Evolutionary conservation across 2,888 invertebrate genomes (phyloP).

Genomic region (Liodrosophila aerea): DNA sequence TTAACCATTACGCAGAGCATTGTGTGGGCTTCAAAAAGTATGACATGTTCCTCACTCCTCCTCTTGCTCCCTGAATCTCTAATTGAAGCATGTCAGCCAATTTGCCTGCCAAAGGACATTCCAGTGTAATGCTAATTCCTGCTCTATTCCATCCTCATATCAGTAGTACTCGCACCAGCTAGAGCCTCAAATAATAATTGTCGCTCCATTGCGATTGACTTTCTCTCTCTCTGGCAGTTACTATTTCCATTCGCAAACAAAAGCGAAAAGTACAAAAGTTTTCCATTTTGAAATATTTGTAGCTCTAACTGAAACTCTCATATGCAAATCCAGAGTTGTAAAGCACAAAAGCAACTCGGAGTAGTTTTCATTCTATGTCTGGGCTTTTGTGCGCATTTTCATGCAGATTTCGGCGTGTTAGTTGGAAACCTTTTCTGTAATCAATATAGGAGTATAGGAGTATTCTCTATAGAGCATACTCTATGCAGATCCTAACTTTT

Average conservation of each 20-base stretch:
- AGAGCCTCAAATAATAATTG: slow-evolving; percentile 50
- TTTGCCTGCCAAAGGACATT: slow-evolving; percentile 14
- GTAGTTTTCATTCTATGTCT: slow-evolving; percentile 37
- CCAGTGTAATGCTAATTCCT: slow-evolving; percentile 46
- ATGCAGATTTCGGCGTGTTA: slow-evolving; percentile 59
- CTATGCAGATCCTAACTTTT: slow-evolving; percentile 12
- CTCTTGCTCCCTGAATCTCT: neutral
- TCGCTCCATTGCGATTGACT: slow-evolving; percentile 33
- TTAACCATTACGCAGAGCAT: slow-evolving; percentile 13
- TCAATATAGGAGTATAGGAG: slow-evolving; percentile 33
- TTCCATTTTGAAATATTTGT: slow-evolving; percentile 44
- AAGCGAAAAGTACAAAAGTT: slow-evolving; percentile 40
- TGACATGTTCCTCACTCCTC: slow-evolving; percentile 10
- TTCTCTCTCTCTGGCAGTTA: neutral
- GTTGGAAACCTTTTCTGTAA: slow-evolving; percentile 60
- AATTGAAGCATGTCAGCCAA: slow-evolving; percentile 44
- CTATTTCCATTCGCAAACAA: slow-evolving; percentile 32
- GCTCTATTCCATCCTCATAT: slow-evolving; percentile 1
- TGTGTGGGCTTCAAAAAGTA: slow-evolving; percentile 18
- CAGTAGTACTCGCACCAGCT: slow-evolving; percentile 11
- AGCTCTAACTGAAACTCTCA: slow-evolving; percentile 32
- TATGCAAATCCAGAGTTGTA: slow-evolving; percentile 45
- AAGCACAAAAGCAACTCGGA: slow-evolving; percentile 17
- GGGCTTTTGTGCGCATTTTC: slow-evolving; percentile 67
- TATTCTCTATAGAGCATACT: too few relatives aligned